Percentiles rank a stretch among this genome's conserved stretches.
These are phyloP conservation scores for Apocrypta bakeri DNA, from an alignment of 1,140 invertebrate genomes.

Conservation along the genomic window DNA sequence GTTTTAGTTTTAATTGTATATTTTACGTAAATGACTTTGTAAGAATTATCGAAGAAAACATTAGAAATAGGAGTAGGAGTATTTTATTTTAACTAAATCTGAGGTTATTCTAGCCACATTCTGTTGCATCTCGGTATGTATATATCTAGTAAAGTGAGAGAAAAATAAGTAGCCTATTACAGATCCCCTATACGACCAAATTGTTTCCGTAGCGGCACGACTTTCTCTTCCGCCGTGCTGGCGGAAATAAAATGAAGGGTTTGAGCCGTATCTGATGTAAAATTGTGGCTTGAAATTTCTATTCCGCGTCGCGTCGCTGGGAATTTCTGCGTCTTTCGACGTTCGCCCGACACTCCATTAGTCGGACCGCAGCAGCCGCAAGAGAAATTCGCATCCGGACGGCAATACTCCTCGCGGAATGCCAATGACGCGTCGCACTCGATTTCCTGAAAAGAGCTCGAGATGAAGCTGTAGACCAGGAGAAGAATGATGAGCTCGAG, in stretches of 20 bases:
- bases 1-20: no score
- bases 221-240: not conserved
- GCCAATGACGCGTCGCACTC: constrained; percentile 25
- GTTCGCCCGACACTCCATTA: not conserved
- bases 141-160: no score
- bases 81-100: no score
- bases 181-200: not conserved
- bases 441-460: constrained; percentile 14
- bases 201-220: constrained; percentile 11
- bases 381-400: constrained; percentile 7
- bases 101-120: no score
- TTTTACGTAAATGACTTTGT: no score
- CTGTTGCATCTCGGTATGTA: no score
- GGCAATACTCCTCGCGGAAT: constrained; percentile 4
- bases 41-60: no score
- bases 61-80: no score
- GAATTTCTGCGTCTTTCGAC: not conserved
- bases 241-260: not conserved
- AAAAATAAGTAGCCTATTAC: constrained; percentile 17
- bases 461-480: not conserved
- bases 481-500: not conserved
- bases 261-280: not conserved
- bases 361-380: not conserved
- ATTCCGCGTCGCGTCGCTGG: constrained; percentile 18
- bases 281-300: not conserved